Conservation (phyloP, 2,113 vertebrate genomes). For the Mastomys natalensis region DNA sequence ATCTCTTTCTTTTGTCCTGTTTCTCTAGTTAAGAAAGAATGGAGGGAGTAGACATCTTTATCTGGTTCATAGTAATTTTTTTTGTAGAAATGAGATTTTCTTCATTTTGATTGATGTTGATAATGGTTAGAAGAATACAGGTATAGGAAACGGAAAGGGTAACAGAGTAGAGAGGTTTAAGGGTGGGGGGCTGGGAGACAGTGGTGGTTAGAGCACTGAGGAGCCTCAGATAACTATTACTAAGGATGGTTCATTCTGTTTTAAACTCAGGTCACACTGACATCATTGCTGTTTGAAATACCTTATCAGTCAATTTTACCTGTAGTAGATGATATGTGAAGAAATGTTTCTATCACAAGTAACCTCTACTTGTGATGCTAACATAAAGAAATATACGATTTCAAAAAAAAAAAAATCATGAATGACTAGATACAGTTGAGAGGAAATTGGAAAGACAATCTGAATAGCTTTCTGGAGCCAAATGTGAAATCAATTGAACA, state of each 20-base stretch:
- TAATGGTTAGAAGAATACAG: background rate
- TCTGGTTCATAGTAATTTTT: too few relatives aligned
- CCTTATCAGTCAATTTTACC: conserved; percentile 76
- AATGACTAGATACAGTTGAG: conserved; percentile 24
- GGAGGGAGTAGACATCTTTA: background rate
- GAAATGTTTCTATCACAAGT: conserved; percentile 74
- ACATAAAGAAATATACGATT: conserved; percentile 39
- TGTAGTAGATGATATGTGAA: conserved; percentile 79
- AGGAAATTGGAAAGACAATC: background rate
- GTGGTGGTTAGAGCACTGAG: too few relatives aligned
- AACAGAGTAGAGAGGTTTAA: background rate
- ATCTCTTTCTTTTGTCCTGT: background rate
- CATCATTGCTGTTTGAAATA: conserved; percentile 78
- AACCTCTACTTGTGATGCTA: conserved; percentile 57
- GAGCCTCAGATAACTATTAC: too few relatives aligned
- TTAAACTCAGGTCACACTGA: conserved; percentile 65
- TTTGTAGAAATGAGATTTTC: background rate
- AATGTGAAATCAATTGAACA: conserved; percentile 12
- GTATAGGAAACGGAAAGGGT: background rate
- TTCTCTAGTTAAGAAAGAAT: background rate
- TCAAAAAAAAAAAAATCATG: background rate
- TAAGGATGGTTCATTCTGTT: conserved; percentile 26
- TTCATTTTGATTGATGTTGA: background rate
- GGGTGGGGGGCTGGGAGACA: too few relatives aligned
- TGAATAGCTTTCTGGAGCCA: background rate